A percentile compares a stretch with the other conserved stretches of the same genome.
Evolutionary conservation across 2,113 vertebrate genomes (phyloP).

Genomic region (Bungarus multicinctus): DNA sequence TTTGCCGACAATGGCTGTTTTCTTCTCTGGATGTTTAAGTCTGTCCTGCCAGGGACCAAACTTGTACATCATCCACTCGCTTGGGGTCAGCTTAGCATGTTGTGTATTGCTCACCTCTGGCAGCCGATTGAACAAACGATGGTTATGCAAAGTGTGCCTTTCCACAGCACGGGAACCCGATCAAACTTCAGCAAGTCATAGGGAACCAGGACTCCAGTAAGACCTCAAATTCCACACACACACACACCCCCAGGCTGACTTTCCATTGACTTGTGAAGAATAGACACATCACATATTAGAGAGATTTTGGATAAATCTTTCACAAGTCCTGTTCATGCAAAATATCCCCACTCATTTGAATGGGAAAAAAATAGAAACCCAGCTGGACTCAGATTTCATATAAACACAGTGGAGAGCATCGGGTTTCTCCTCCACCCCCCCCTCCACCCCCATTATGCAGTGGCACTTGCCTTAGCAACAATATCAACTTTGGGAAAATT

Average conservation of each 20-base stretch:
- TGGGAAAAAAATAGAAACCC: neutral
- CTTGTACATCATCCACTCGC: neutral
- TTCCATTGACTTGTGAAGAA: neutral
- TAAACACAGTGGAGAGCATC: neutral
- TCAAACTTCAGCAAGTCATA: neutral
- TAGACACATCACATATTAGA: neutral
- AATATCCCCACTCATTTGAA: neutral
- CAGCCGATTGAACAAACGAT: neutral
- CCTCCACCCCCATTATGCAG: neutral
- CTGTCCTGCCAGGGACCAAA: too few relatives aligned
- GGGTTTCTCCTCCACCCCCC: accelerated
- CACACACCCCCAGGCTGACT: neutral
- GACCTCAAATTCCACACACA: too few relatives aligned
- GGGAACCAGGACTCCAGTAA: neutral
- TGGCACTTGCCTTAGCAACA: neutral
- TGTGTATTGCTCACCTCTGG: neutral
- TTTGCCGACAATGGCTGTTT: neutral
- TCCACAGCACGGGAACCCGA: neutral
- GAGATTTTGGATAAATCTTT: neutral
- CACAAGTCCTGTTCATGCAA: neutral
- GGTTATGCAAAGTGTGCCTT: neutral
- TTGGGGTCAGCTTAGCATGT: neutral
- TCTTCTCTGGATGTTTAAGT: neutral
- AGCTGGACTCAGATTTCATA: neutral
- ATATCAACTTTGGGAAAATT: neutral